phyloP scores from a whole-genome alignment of 2,888 invertebrate species.

The Drosophila hamatofila region DNA sequence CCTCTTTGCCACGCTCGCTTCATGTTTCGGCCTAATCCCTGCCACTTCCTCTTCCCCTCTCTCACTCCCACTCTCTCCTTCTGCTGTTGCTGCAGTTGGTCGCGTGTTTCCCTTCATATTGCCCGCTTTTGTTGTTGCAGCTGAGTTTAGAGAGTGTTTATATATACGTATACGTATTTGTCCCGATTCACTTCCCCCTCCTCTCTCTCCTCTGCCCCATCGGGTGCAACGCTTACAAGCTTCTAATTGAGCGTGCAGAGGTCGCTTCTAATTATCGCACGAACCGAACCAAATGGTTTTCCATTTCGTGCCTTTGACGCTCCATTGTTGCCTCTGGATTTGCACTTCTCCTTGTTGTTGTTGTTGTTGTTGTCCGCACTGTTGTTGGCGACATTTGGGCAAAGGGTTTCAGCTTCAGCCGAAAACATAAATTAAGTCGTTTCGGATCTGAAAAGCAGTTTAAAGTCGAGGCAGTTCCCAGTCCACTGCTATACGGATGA shows the following conservation, averaged over 20 bases:
- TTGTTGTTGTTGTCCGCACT: conserved; percentile 20
- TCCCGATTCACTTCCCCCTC: conserved; percentile 14
- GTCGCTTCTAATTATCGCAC: conserved; percentile 75
- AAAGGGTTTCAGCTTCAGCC: conserved; percentile 45
- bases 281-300: conserved; percentile 54
- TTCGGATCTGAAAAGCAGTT: conserved; percentile 53
- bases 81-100: conserved; percentile 44
- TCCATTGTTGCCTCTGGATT: conserved; percentile 53
- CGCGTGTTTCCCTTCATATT: conserved; percentile 64
- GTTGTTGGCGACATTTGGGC: conserved; percentile 75
- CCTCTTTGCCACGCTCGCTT: conserved; percentile 12
- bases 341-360: conserved; percentile 30
- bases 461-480: conserved; percentile 50
- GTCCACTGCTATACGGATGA: conserved; percentile 8
- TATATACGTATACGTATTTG: conserved; percentile 38
- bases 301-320: conserved; percentile 66
- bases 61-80: background rate
- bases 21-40: conserved; percentile 26
- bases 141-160: conserved; percentile 47
- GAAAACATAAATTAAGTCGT: conserved; percentile 79
- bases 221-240: conserved; percentile 58
- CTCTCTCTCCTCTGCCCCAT: background rate
- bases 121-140: conserved; percentile 32
- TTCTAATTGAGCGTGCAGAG: conserved; percentile 78
- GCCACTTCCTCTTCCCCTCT: background rate